These are phyloP conservation scores for Drosophila bocqueti DNA, from an alignment of 1,140 invertebrate species.

Conservation along the genomic window DNA sequence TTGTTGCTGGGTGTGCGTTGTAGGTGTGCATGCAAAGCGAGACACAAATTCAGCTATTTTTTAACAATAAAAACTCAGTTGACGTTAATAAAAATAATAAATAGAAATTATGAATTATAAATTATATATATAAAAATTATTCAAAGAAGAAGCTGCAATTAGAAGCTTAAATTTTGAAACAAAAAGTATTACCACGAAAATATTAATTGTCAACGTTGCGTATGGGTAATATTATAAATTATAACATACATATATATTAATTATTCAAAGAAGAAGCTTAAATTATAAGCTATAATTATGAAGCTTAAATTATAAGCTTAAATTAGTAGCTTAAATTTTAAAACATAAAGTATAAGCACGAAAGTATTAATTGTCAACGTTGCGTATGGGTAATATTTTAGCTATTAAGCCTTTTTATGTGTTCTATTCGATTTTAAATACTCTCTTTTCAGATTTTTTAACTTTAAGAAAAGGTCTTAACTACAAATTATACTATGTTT, in stretches of 20 bases:
- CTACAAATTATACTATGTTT: no score
- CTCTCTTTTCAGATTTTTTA: no score
- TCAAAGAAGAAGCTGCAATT: no score
- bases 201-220: neutral
- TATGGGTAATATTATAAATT: neutral
- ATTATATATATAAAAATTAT: no score
- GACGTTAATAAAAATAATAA: neutral
- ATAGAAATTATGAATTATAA: neutral
- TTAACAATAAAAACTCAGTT: neutral
- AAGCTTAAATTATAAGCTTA: neutral
- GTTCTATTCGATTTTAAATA: no score
- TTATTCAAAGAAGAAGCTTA: no score
- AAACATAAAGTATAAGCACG: neutral
- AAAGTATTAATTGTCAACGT: neutral
- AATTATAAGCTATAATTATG: no score
- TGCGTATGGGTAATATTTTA: neutral
- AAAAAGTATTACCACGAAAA: neutral
- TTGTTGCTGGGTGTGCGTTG: slow-evolving; percentile 25
- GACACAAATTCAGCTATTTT: slow-evolving; percentile 12
- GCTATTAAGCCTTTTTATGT: no score
- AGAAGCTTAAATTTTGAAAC: neutral
- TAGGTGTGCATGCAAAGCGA: slow-evolving; percentile 57
- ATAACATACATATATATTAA: neutral
- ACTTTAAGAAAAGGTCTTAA: no score
- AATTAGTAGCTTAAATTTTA: no score